These are phyloP conservation scores for Polydrusus cervinus DNA, from an alignment of 2,888 invertebrate genomes.

Conservation along the genomic window DNA sequence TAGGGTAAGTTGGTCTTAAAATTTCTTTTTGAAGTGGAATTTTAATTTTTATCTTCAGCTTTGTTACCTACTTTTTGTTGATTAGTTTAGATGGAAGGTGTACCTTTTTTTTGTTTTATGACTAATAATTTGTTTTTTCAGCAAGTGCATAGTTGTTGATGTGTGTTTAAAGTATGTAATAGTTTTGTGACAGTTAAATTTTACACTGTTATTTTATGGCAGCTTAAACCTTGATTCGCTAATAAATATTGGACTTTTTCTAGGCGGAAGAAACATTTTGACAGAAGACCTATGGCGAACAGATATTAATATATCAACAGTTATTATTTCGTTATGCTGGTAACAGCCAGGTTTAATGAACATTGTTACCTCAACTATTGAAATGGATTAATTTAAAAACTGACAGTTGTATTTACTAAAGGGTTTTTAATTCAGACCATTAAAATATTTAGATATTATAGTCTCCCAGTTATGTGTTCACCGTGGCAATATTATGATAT, in stretches of 20 bases:
- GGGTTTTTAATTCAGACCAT: no score
- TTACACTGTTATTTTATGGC: slow-evolving; percentile 45
- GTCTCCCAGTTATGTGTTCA: no score
- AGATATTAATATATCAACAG: slow-evolving; percentile 35
- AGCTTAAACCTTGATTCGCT: slow-evolving; percentile 71
- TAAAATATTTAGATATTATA: no score
- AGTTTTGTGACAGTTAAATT: slow-evolving; percentile 6
- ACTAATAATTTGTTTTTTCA: slow-evolving; percentile 40
- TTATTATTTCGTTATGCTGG: slow-evolving; percentile 41
- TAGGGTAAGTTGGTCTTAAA: slow-evolving; percentile 6
- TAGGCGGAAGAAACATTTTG: slow-evolving; percentile 47
- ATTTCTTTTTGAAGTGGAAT: neutral
- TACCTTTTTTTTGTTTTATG: slow-evolving; percentile 13
- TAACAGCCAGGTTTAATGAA: slow-evolving; percentile 18
- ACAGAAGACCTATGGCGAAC: slow-evolving; percentile 42
- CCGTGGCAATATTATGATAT: no score
- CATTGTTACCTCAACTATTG: slow-evolving; percentile 4
- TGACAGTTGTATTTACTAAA: no score
- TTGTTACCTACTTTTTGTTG: slow-evolving; percentile 24
- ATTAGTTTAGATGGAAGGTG: slow-evolving; percentile 15
- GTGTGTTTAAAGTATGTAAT: slow-evolving; percentile 25
- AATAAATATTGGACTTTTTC: slow-evolving; percentile 71
- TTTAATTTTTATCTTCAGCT: slow-evolving; percentile 27
- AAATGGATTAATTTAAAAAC: neutral
- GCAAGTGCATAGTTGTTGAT: slow-evolving; percentile 18